Base-by-base conservation (phyloP, 2,888 invertebrate species). In the Creontiades dilutus region DNA sequence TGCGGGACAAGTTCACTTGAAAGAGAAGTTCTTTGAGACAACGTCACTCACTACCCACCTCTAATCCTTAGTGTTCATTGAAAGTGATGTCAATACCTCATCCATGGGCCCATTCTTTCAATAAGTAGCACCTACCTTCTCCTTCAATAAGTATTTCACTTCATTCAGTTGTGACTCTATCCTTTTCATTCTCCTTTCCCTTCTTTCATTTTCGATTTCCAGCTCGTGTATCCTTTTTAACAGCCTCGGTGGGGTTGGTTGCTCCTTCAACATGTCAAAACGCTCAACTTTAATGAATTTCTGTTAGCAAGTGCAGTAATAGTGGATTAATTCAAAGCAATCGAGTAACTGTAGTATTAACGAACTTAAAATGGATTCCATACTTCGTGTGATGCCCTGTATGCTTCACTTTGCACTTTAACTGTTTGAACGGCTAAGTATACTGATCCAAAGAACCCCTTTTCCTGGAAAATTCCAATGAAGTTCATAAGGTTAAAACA, bases 101-200 rank as follows among this genome's bases (percentile, higher is more conserved):
- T 37, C 2, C 37, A 37, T 4, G 37, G 37, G 3, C 7, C 37
- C 37, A 4, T 7, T 37, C 37, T 37, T 37, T 37, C 37, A 37
- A 37, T 37, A 4, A 37, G 37, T 37, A 37, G 37, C 7, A 68
- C 27, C 23, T 68, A 68, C 68, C 68, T 23, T 68, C 27, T 68
- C 68, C 23, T 68, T 68, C 19, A 68, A 23, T 11, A 11, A 19
- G 68, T 23, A 68, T 4, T 23, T 23, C 11, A 68, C 23, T 68
- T 68, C 68, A 3, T 68, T 68, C 68, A 68, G 4, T 68, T 68
- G 68, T 9, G 68, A 68, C 23, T 23, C 23, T 68, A 68, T 68
- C 13, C 68, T 68, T 23, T 23, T 23, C 19, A 68, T 19, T 19
- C 68, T 68, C 27, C 68, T 68, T 23, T 9, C 27, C 27, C 68